Evolutionary conservation across 2,888 invertebrate species (phyloP).

Genomic region (Cyclophora albipunctata): DNA sequence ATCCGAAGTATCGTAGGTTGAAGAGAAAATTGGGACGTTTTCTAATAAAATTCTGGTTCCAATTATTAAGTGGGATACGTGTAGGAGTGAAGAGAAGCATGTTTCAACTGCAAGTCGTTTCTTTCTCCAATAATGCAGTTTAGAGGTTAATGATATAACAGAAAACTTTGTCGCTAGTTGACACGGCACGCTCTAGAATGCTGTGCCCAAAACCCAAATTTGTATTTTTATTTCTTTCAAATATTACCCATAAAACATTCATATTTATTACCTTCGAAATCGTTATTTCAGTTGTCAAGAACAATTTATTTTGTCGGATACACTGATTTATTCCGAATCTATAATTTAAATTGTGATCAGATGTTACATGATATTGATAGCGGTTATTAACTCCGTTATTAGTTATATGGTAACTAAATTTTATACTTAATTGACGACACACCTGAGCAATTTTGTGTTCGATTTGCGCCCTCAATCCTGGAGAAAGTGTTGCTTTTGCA

Average conservation of each 20-base stretch:
- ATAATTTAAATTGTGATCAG: no score
- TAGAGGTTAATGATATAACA: conserved; percentile 47
- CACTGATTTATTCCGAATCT: no score
- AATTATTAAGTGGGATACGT: no score
- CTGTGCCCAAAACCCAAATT: conserved; percentile 48
- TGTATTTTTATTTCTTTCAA: conserved; percentile 20
- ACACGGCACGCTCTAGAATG: conserved; percentile 38
- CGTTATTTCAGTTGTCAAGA: no score
- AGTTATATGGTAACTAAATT: conserved; percentile 4
- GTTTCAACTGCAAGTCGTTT: background rate
- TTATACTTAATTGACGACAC: conserved; percentile 18
- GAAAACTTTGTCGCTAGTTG: conserved; percentile 35
- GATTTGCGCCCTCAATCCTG: conserved; percentile 29
- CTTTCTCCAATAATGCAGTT: conserved; percentile 16
- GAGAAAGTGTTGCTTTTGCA: conserved; percentile 43
- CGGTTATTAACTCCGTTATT: background rate
- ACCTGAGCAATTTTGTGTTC: conserved; percentile 24
- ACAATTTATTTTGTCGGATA: no score
- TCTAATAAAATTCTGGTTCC: no score
- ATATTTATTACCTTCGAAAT: no score
- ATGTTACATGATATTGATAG: background rate
- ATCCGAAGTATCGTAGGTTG: no score
- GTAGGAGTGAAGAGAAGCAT: background rate
- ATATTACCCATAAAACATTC: conserved; percentile 8
- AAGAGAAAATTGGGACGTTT: no score